Percentiles rank a stretch among this genome's conserved stretches.
Conservation (phyloP, 2,888 invertebrate genomes). For the Rosalia funebris region DNA sequence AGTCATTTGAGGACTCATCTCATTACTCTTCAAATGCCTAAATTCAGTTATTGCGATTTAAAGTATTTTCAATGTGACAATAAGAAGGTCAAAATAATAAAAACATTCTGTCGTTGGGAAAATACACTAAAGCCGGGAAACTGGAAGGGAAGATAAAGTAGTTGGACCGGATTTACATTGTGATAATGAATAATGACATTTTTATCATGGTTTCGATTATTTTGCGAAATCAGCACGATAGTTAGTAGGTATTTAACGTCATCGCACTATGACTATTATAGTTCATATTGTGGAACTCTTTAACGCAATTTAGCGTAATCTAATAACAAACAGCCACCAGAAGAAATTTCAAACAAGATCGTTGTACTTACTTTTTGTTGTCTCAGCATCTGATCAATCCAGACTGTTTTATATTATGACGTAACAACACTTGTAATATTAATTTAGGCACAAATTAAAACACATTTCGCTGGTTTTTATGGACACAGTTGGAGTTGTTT, state of each 20-base stretch:
- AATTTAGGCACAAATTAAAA: slow-evolving; percentile 15
- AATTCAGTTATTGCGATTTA: not conserved
- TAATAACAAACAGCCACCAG: slow-evolving; percentile 3
- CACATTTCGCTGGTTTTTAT: slow-evolving; percentile 11
- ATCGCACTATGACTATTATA: slow-evolving; percentile 6
- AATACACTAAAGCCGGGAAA: slow-evolving; percentile 3
- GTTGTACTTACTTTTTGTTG: slow-evolving; percentile 14
- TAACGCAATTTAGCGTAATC: slow-evolving; percentile 1
- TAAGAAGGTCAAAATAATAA: slow-evolving; percentile 10
- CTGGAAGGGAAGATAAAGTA: slow-evolving; percentile 8
- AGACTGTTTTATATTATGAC: not conserved
- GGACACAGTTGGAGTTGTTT: slow-evolving; percentile 12
- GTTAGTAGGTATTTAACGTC: slow-evolving; percentile 10
- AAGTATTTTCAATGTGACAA: slow-evolving; percentile 8
- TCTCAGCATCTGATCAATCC: not conserved
- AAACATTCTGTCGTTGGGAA: not conserved
- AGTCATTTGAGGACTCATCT: not conserved
- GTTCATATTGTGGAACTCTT: no score
- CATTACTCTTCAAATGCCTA: not conserved
- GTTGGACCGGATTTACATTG: slow-evolving; percentile 20
- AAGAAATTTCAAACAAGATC: not conserved
- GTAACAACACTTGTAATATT: slow-evolving; percentile 6
- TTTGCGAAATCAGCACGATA: slow-evolving; percentile 14
- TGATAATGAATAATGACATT: no score
- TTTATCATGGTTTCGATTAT: slow-evolving; percentile 11